These are phyloP conservation scores for Ephialtes manifestator DNA, from an alignment of 2,888 invertebrate species.

Conservation along the genomic window DNA sequence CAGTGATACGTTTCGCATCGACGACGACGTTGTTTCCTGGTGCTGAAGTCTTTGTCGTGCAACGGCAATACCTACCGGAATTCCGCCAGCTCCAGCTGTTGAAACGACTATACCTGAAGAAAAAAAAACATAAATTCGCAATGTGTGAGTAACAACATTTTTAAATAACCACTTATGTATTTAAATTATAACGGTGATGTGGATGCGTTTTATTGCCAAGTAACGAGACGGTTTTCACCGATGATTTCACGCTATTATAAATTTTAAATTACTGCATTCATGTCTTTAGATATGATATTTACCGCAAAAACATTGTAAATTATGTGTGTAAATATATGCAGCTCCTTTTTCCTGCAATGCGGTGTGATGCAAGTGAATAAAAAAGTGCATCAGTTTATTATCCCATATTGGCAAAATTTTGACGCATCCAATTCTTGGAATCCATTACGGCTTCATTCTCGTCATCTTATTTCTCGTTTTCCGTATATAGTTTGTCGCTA, in stretches of 20 bases:
- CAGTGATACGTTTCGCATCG: conserved; percentile 84
- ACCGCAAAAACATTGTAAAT: neutral
- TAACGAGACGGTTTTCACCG: neutral
- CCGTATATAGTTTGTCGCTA: conserved; percentile 17
- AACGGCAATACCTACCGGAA: conserved; percentile 95
- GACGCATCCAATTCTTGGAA: conserved; percentile 50
- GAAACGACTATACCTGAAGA: conserved; percentile 82
- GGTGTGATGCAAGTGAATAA: conserved; percentile 1
- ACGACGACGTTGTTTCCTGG: conserved; percentile 87
- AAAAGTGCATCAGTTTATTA: conserved; percentile 34
- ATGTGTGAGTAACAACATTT: conserved; percentile 8
- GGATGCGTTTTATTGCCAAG: neutral
- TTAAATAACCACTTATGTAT: neutral
- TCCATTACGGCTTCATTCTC: conserved; percentile 48
- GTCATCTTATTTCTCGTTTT: conserved; percentile 7
- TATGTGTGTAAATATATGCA: neutral
- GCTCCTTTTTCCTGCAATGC: neutral
- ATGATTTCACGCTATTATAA: neutral
- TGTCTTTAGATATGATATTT: neutral
- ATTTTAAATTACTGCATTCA: neutral
- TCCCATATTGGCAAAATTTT: conserved; percentile 42
- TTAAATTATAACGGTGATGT: neutral
- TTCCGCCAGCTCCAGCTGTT: conserved; percentile 84
- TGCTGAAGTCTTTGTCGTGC: conserved; percentile 92
- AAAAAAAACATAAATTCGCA: conserved; percentile 5